phyloP scores from a whole-genome alignment of 2,797 vertebrate species.

The Arremon aurantiirostris region DNA sequence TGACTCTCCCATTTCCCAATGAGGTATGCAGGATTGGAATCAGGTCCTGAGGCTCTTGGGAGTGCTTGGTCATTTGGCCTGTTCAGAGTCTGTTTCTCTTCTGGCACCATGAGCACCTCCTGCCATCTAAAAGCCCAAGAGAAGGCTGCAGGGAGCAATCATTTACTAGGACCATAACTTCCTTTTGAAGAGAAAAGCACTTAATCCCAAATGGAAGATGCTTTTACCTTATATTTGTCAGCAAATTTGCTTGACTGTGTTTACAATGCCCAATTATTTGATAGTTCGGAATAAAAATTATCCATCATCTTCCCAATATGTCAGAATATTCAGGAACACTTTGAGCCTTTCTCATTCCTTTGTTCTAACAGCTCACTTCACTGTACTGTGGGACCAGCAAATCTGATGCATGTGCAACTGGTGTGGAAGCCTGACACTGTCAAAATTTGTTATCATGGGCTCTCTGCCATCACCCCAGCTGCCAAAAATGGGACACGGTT shows the following conservation, averaged over 20 bases:
- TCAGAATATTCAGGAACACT: background rate
- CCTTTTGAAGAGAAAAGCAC: background rate
- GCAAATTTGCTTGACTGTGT: background rate
- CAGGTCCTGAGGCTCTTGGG: background rate
- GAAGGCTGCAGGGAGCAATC: background rate
- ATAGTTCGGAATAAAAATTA: background rate
- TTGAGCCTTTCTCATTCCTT: background rate
- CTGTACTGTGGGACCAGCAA: background rate
- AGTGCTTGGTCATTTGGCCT: background rate
- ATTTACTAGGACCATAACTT: background rate
- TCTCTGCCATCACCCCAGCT: background rate
- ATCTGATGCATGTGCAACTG: fast-evolving
- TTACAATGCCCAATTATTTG: background rate
- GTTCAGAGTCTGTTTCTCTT: background rate
- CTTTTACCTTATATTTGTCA: background rate
- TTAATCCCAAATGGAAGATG: background rate
- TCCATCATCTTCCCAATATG: background rate
- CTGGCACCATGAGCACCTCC: background rate
- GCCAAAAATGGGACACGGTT: background rate
- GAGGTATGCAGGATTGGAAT: background rate
- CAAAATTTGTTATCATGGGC: background rate
- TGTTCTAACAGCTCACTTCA: background rate
- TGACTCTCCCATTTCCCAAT: background rate
- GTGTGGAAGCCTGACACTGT: background rate
- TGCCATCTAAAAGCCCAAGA: background rate